These are phyloP conservation scores for Pseudochirops corinnae DNA, from an alignment of 2,797 vertebrate genomes.

Conservation along the genomic window DNA sequence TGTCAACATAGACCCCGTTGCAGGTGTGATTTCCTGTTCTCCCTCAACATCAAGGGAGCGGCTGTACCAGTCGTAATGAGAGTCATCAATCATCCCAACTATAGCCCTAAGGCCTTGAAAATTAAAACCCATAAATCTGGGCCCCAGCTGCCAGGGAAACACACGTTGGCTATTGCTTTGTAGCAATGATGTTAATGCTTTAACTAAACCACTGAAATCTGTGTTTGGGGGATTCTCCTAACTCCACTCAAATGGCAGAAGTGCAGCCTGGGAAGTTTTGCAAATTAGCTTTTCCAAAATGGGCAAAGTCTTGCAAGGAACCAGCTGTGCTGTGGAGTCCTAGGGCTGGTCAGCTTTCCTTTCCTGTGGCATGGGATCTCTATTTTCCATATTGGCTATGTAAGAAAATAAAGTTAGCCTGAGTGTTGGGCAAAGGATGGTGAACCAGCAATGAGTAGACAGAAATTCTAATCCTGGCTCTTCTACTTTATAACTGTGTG, in stretches of 20 bases:
- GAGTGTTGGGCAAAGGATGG: neutral
- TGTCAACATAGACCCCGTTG: neutral
- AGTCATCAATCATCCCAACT: neutral
- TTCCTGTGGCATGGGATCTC: neutral
- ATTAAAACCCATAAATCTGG: neutral
- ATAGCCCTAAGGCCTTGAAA: neutral
- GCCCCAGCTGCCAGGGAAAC: neutral
- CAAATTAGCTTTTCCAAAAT: neutral
- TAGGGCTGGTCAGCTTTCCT: neutral
- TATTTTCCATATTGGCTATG: rapidly evolving
- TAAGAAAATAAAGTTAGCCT: neutral
- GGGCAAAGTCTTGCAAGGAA: neutral
- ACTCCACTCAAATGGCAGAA: neutral
- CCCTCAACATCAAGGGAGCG: neutral
- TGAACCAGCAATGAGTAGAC: neutral
- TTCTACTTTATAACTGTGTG: neutral
- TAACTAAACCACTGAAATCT: neutral
- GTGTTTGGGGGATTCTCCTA: neutral
- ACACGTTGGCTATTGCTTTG: neutral
- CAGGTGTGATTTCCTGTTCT: neutral
- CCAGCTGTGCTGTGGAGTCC: neutral
- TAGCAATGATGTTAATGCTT: neutral
- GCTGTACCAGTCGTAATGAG: neutral
- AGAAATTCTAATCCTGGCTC: neutral
- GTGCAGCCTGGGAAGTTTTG: no score